phyloP scores from a whole-genome alignment of 2,113 vertebrate genomes.

The Gambusia affinis region DNA sequence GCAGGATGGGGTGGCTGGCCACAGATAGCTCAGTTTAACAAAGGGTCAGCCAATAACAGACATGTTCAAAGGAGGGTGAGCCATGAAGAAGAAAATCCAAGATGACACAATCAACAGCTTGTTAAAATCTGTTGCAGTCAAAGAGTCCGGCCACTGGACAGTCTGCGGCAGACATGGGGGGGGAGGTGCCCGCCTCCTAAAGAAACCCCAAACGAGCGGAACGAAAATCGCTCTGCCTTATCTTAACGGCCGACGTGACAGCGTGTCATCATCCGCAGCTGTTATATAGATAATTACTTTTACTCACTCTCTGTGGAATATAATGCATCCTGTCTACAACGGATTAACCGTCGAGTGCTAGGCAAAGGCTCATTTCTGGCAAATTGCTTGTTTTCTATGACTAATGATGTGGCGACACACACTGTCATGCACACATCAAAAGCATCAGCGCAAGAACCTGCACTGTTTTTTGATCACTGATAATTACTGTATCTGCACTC shows the following conservation, averaged over 20 bases:
- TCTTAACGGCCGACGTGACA: constrained; percentile 17
- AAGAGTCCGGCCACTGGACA: constrained; percentile 60
- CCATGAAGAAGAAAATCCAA: constrained; percentile 67
- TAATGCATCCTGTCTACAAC: constrained; percentile 9
- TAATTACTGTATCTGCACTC: constrained; percentile 69
- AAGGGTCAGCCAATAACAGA: constrained; percentile 71
- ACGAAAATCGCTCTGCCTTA: constrained; percentile 1
- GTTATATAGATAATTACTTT: constrained; percentile 42
- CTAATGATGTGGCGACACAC: constrained; percentile 51
- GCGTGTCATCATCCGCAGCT: constrained; percentile 26
- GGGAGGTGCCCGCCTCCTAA: constrained; percentile 8
- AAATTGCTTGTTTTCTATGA: constrained; percentile 52
- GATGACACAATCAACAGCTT: constrained; percentile 77
- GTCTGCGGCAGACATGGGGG: constrained; percentile 45
- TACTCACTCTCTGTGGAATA: constrained; percentile 28
- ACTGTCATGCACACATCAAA: constrained; percentile 58
- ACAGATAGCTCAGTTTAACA: constrained; percentile 52
- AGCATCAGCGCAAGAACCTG: constrained; percentile 56
- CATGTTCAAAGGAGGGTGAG: constrained; percentile 61
- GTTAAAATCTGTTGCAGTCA: constrained; percentile 78
- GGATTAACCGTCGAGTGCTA: constrained; percentile 34
- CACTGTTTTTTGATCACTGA: constrained; percentile 66
- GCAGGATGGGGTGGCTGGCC: constrained; percentile 46
- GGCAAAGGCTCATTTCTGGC: constrained; percentile 41
- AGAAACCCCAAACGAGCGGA: background rate